Evolutionary conservation across 2,113 vertebrate species (phyloP), one percentile per base, ranked within the genome.

Genomic region (Synodontis membranacea): DNA sequence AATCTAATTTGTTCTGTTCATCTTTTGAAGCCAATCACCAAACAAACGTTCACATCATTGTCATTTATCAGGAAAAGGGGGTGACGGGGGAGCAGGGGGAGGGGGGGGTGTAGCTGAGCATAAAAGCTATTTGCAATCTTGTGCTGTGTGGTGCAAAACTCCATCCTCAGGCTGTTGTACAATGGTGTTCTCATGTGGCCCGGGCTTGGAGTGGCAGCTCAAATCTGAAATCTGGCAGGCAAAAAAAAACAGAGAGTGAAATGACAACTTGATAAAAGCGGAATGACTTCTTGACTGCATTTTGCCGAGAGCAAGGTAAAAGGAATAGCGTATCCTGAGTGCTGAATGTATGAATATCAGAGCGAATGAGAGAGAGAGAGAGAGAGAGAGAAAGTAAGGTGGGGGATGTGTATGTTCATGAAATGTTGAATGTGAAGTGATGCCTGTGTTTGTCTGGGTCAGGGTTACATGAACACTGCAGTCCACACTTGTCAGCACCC

Each of bases 201-300:
- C 60, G 6, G 72, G 82, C 70, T 70, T 86, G 88, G 84, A 91
- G 84, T 87, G 88, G 72, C 66, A 88, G 86, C 89, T 70, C 82
- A 91, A 92, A 92, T 91, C 86, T 86, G 88, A 90, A 89, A 82
- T 84, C 44, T 86, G 76, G 60, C 62, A 80, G 50, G 25, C 62
- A 58, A 52, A 79, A 82, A 76, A 84, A 54, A 85, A 89, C n/a
- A 84, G 88, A 86, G 85, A 89, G 80, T 70, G 91, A 92, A 93
- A 93, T 94, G 93, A 94, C 93, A 95, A 92, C 88, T 92, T 95
- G 93, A 94, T 93, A 93, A 92, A 93, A 91, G 92, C 91, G 88
- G 91, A 93, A 93, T 85, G 91, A 92, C 89, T 89, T 91, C 89
- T 87, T 86, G 80, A 91, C 90, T 92, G 90, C 86, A 87, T 91